A percentile compares a stretch with the other conserved stretches of the same genome.
phyloP scores from a whole-genome alignment of 2,888 invertebrate genomes.

The Pachliopta kotzebuea region DNA sequence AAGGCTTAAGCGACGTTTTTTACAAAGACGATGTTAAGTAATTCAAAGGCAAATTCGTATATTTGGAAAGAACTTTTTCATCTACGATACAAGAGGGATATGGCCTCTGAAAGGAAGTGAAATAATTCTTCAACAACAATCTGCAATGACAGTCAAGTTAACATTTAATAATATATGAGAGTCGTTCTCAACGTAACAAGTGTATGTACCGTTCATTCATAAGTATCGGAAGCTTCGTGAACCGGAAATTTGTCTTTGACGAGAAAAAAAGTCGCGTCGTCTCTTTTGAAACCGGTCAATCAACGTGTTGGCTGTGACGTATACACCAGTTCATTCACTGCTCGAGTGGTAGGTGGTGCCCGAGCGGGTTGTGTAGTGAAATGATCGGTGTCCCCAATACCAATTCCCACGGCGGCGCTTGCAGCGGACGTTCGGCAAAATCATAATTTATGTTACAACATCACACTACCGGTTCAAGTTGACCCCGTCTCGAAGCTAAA shows the following conservation, averaged over 20 bases:
- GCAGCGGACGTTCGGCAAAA: slow-evolving; percentile 50
- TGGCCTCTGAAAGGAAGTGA: background rate
- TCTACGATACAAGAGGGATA: background rate
- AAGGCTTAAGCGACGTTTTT: background rate
- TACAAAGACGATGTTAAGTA: background rate
- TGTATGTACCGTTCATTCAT: slow-evolving; percentile 22
- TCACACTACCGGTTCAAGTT: slow-evolving; percentile 52
- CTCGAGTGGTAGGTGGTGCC: slow-evolving; percentile 31
- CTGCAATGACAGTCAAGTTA: background rate
- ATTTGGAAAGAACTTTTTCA: no score
- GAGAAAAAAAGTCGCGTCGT: slow-evolving; percentile 14
- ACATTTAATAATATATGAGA: slow-evolving; percentile 4
- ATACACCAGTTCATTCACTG: slow-evolving; percentile 35
- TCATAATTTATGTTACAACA: slow-evolving; percentile 63
- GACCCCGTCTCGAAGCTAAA: slow-evolving; percentile 31
- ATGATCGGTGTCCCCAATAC: slow-evolving; percentile 44
- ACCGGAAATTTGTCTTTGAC: slow-evolving; percentile 24
- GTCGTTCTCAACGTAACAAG: background rate
- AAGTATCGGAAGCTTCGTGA: slow-evolving; percentile 12
- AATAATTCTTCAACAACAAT: background rate
- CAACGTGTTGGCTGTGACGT: slow-evolving; percentile 24
- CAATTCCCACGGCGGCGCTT: slow-evolving; percentile 76
- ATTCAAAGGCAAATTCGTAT: no score
- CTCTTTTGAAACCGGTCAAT: slow-evolving; percentile 22
- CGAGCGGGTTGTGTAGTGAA: slow-evolving; percentile 33